A percentile compares a stretch with the other conserved stretches of the same genome.
Conservation (phyloP, 2,797 vertebrate genomes). For the Euthynnus affinis region DNA sequence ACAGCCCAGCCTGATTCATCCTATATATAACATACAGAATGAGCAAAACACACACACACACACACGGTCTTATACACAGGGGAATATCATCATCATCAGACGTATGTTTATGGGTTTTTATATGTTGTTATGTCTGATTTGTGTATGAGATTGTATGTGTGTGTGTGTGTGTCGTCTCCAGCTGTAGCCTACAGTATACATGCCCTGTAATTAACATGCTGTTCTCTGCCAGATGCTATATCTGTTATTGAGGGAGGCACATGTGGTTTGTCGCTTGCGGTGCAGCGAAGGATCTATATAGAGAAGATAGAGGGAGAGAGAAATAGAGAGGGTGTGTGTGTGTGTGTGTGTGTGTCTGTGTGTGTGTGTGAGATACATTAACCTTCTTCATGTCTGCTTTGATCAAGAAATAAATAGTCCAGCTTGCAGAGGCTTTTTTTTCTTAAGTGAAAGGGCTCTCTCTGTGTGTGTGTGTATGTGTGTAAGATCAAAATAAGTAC, state of each 20-base stretch:
- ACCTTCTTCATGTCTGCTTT: slow-evolving; percentile 16
- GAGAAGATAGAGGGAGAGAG: slow-evolving; percentile 7
- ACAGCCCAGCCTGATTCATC: background rate
- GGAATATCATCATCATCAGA: slow-evolving; percentile 26
- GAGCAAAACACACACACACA: slow-evolving; percentile 34
- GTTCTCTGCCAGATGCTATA: slow-evolving; percentile 79
- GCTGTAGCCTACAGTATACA: slow-evolving; percentile 51
- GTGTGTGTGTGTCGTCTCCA: slow-evolving; percentile 43
- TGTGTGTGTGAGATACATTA: slow-evolving; percentile 3
- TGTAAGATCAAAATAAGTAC: background rate
- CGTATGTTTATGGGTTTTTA: slow-evolving; percentile 42
- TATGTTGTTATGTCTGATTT: slow-evolving; percentile 50
- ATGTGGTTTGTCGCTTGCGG: slow-evolving; percentile 70
- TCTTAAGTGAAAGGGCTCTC: background rate
- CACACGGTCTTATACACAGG: slow-evolving; percentile 14
- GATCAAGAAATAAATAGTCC: background rate
- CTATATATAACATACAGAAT: slow-evolving; percentile 35
- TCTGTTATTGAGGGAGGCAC: slow-evolving; percentile 67
- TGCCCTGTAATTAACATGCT: slow-evolving; percentile 80
- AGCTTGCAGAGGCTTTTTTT: no score
- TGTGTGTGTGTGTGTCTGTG: no score
- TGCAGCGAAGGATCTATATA: slow-evolving; percentile 59
- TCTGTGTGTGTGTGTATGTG: slow-evolving; percentile 2
- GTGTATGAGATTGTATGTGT: slow-evolving; percentile 27
- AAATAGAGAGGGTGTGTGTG: slow-evolving; percentile 15